Conservation (phyloP, 2,113 vertebrate species). For the Procavia capensis region DNA sequence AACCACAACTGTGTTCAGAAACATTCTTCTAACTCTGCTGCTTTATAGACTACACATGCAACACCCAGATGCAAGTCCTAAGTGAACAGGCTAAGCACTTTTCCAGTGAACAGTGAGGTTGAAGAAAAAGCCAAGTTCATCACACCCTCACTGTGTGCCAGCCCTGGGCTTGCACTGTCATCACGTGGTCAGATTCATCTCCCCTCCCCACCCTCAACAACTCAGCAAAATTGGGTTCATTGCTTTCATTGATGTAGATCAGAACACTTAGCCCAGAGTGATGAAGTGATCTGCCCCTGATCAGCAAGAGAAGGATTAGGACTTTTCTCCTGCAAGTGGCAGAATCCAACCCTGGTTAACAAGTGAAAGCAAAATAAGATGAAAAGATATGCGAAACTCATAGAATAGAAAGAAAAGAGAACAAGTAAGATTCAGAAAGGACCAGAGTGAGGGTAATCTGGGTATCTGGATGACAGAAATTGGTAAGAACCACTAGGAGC, state of each 20-base stretch:
- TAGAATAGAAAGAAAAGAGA: constrained; percentile 22
- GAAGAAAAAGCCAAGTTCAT: not conserved
- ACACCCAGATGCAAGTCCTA: not conserved
- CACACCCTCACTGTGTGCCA: not conserved
- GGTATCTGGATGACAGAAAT: not conserved
- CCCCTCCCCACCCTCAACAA: not conserved
- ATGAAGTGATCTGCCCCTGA: not conserved
- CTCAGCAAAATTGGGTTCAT: not conserved
- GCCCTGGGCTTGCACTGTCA: not conserved
- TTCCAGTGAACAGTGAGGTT: not conserved
- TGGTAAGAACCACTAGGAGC: not conserved
- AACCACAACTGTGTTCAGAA: not conserved
- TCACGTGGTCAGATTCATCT: not conserved
- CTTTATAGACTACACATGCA: not conserved
- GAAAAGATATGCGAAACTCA: not conserved
- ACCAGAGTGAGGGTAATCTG: not conserved
- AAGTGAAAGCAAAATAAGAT: not conserved
- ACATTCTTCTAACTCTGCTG: not conserved
- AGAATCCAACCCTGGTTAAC: not conserved
- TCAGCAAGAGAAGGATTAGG: not conserved
- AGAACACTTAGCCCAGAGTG: not conserved
- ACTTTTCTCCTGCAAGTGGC: not conserved
- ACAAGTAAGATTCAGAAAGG: not conserved
- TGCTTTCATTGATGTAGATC: not conserved
- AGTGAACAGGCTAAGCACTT: not conserved